Percentiles rank a stretch among this genome's conserved stretches.
These are phyloP conservation scores for Phthorimaea operculella DNA, from an alignment of 1,140 invertebrate species.

Conservation along the genomic window DNA sequence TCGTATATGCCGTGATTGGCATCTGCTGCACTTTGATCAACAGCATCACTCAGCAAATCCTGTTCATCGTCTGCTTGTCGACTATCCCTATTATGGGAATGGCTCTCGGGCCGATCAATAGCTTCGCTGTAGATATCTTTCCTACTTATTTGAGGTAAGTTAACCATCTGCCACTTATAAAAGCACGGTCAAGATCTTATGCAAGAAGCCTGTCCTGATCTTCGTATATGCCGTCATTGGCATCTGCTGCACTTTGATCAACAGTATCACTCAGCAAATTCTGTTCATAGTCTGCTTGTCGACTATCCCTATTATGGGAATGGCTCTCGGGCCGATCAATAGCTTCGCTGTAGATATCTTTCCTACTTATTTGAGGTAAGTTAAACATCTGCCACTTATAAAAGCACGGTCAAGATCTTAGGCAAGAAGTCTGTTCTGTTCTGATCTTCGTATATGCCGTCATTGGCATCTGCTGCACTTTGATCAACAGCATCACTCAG, in stretches of 20 bases:
- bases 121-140: conserved; percentile 52
- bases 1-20: conserved; percentile 32
- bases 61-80: conserved; percentile 48
- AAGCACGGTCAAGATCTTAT: conserved; percentile 37
- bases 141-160: conserved; percentile 54
- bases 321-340: conserved; percentile 50
- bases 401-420: conserved; percentile 33
- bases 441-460: conserved; percentile 29
- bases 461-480: conserved; percentile 38
- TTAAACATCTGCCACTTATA: neutral
- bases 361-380: conserved; percentile 54
- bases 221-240: conserved; percentile 34
- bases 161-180: neutral
- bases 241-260: conserved; percentile 37
- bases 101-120: conserved; percentile 48
- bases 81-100: conserved; percentile 37
- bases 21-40: conserved; percentile 42
- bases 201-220: conserved; percentile 48
- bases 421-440: conserved; percentile 52
- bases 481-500: conserved; percentile 45
- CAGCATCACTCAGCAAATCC: conserved; percentile 35
- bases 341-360: conserved; percentile 53
- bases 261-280: conserved; percentile 40
- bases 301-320: conserved; percentile 32
- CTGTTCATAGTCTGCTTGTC: conserved; percentile 49